phyloP scores from a whole-genome alignment of 2,888 invertebrate genomes.

The Gordius sp. region DNA sequence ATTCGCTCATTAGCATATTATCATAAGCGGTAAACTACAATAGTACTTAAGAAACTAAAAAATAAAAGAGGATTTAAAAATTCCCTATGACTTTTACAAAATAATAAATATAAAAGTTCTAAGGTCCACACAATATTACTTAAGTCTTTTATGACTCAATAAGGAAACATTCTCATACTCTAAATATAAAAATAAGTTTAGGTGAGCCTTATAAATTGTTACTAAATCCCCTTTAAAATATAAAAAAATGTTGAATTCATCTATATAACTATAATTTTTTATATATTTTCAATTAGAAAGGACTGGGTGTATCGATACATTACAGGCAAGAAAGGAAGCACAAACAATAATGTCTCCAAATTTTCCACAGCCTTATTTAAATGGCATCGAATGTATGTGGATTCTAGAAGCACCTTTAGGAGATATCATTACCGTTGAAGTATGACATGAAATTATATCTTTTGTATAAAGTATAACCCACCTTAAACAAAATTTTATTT shows the following conservation, averaged over 20 bases:
- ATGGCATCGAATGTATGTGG: conserved; percentile 79
- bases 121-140: too few species aligned
- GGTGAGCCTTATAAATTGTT: conserved; percentile 1
- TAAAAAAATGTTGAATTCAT: neutral
- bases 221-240: neutral
- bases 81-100: too few species aligned
- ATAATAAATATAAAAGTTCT: too few species aligned
- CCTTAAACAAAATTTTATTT: neutral
- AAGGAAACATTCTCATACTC: too few species aligned
- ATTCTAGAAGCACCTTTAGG: conserved; percentile 51
- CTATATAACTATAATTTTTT: neutral
- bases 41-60: too few species aligned
- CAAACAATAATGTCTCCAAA: conserved; percentile 67
- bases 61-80: too few species aligned
- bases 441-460: conserved; percentile 46
- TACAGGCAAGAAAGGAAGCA: conserved; percentile 59
- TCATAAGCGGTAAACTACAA: too few species aligned
- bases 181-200: too few species aligned
- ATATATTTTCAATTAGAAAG: conserved; percentile 33
- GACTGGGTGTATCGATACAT: conserved; percentile 59
- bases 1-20: too few species aligned
- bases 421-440: conserved; percentile 30
- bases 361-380: conserved; percentile 69
- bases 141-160: too few species aligned
- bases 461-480: neutral